Evolutionary conservation across 1,140 invertebrate species (phyloP), one percentile per base, ranked within the genome.

Genomic region (Solen grandis): DNA sequence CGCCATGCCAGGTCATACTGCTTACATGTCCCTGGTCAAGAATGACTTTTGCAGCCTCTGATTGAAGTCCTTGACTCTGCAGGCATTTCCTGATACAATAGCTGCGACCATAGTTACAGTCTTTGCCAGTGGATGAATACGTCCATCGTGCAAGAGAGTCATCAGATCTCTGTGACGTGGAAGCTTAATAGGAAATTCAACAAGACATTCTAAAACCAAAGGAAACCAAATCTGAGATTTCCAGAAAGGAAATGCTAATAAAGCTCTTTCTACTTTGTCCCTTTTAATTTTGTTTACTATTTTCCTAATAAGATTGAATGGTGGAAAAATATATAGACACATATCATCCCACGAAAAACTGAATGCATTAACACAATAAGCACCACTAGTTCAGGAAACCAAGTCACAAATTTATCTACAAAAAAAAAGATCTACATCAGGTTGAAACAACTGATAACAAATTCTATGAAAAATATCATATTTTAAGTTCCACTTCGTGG

Each of bases 311-410:
- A 70, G 57, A 13, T 35, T 10, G 33, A 70, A 70, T 33, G n/a
- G n/a, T n/a, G n/a, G n/a, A n/a, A 75, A 75, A 4, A 75, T 63
- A 54, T 75, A 75, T 31, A 60, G 55, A 14, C 63, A 27, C 2
- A 31, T 14, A 41, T 16, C 1, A 13, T 36, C 5, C 72, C 72
- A 75, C 16, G 35, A 3, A 1, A 63, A 1, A 33, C 22, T 5
- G 63, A 75, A 75, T 19, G 72, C 72, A 75, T 63, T 33, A 4
- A 33, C 14, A 62, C 19, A 5, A 1, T 33, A 1, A 4, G 59
- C 72, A 3, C 35, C 59, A 38, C 57, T n/a, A n/a, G 72, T 2
- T 75, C 60, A 3, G 54, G 54, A 22, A 14, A 22, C 54, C 72
- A 75, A 52, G 72, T 31, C 16, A 63, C 72, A 75, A 33, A 75